Conservation (phyloP, 92 coral and sea anemone genomes). For the Ricordea florida region DNA sequence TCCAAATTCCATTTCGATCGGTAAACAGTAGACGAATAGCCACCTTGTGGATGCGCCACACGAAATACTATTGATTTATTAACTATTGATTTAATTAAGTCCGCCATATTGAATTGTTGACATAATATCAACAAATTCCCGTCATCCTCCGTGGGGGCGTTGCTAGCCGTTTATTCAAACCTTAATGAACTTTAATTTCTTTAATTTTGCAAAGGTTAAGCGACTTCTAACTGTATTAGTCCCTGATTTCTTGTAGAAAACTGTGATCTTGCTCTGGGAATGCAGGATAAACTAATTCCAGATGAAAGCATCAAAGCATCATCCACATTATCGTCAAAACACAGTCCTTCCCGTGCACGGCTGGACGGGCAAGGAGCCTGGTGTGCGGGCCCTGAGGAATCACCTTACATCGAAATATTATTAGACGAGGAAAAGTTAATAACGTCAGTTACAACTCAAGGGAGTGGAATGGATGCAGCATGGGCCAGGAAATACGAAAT, state of each 20-base stretch:
- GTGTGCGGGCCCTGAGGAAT: constrained; percentile 17
- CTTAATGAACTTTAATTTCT: no score
- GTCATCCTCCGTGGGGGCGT: no score
- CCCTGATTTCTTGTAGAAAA: not conserved
- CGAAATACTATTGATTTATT: no score
- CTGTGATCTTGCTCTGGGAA: constrained; percentile 15
- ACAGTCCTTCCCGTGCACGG: constrained; percentile 14
- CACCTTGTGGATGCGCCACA: no score
- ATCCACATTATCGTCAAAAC: not conserved
- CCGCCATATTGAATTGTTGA: no score
- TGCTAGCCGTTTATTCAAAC: no score
- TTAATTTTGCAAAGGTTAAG: no score
- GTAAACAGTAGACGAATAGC: no score
- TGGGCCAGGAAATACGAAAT: constrained; percentile 2
- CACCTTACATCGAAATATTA: constrained; percentile 13
- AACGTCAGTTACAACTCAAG: constrained; percentile 26
- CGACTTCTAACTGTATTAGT: no score
- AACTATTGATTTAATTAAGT: no score
- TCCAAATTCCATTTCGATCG: no score
- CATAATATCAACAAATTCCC: no score
- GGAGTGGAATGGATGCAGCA: not conserved
- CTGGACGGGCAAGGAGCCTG: constrained; percentile 17
- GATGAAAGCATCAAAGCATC: constrained; percentile 37
- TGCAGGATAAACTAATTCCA: constrained; percentile 10
- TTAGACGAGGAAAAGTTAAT: not conserved